These are phyloP conservation scores for Stenichneumon culpator DNA, from an alignment of 2,888 invertebrate species.

Conservation along the genomic window DNA sequence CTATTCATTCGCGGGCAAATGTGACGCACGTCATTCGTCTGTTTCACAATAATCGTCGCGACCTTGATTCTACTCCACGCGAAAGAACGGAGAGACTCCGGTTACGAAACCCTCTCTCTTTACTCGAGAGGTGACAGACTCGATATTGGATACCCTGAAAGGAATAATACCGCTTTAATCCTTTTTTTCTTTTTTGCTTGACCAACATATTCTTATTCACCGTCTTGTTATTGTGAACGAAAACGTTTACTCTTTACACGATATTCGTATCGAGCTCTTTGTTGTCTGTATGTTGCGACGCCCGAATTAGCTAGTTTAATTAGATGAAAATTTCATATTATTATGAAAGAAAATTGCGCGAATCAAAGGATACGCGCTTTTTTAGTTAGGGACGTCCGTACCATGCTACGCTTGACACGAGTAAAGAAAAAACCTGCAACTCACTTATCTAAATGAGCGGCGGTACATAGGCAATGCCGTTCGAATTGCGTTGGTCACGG, in stretches of 20 bases:
- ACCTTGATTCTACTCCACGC: constrained; percentile 73
- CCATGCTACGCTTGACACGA: no score
- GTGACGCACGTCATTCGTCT: constrained; percentile 59
- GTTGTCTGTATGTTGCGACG: neutral
- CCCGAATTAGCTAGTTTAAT: neutral
- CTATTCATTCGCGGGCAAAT: constrained; percentile 41
- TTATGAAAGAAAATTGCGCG: neutral
- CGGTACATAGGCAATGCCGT: neutral
- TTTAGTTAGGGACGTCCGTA: neutral
- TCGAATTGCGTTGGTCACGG: constrained; percentile 39
- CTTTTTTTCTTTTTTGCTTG: neutral
- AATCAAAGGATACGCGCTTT: neutral
- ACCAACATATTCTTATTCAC: neutral
- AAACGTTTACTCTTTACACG: neutral
- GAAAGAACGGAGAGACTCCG: constrained; percentile 69
- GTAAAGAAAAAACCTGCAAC: neutral
- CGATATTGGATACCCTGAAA: constrained; percentile 11
- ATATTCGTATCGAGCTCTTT: neutral
- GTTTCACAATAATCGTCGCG: constrained; percentile 73
- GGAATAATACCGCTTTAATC: neutral
- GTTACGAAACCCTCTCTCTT: constrained; percentile 70
- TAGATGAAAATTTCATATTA: neutral
- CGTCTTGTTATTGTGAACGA: neutral
- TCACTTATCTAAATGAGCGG: neutral
- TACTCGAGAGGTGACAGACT: constrained; percentile 29